A percentile compares a stretch with the other conserved stretches of the same genome.
phyloP scores from a whole-genome alignment of 1,140 invertebrate species.

The Araneus ventricosus region DNA sequence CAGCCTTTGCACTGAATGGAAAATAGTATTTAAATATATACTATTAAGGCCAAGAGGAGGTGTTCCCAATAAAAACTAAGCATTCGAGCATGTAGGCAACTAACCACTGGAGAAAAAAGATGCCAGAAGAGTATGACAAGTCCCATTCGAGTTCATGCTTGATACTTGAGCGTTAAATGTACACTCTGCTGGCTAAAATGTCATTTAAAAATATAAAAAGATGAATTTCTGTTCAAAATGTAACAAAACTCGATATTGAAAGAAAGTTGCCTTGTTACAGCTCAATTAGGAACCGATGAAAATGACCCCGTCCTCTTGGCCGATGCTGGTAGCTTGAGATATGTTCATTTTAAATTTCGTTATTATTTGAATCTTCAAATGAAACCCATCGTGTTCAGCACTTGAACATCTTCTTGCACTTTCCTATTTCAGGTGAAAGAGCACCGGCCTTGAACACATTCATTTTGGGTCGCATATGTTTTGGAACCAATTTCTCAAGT shows the following conservation, averaged over 20 bases:
- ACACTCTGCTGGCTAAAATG: background rate
- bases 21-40: slow-evolving; percentile 73
- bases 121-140: background rate
- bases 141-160: background rate
- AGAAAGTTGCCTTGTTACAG: background rate
- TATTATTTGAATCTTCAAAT: slow-evolving; percentile 2
- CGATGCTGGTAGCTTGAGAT: slow-evolving; percentile 8
- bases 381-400: slow-evolving; percentile 71
- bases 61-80: background rate
- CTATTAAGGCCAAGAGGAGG: slow-evolving; percentile 68
- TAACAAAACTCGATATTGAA: background rate
- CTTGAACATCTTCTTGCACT: slow-evolving; percentile 78
- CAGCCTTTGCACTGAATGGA: slow-evolving; percentile 65
- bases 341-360: slow-evolving; percentile 54
- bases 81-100: background rate
- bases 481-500: slow-evolving; percentile 77
- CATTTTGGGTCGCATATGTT: slow-evolving; percentile 78
- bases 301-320: slow-evolving; percentile 64
- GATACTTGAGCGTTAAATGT: background rate
- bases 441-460: slow-evolving; percentile 77
- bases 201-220: background rate
- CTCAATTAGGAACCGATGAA: background rate
- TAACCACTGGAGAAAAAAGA: background rate
- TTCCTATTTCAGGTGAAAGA: slow-evolving; percentile 76
- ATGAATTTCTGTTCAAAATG: background rate